phyloP scores from a whole-genome alignment of 2,888 invertebrate species.

The Parochlus steinenii region DNA sequence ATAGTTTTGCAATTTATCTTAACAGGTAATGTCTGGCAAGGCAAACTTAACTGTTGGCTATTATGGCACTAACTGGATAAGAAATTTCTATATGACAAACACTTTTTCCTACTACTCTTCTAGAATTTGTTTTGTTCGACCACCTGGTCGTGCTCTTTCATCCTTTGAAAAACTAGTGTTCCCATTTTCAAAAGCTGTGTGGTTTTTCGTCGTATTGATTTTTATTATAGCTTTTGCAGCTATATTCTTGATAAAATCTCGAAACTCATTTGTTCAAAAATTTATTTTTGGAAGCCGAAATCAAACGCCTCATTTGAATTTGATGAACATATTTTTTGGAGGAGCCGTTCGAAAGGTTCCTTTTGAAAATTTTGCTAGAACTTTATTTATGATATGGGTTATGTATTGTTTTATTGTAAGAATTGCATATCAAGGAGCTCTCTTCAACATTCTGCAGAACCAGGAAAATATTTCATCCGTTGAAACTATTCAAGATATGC shows the following conservation, averaged over 20 bases:
- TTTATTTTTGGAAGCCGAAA: slow-evolving; percentile 13
- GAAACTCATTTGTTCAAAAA: neutral
- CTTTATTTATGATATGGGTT: slow-evolving; percentile 14
- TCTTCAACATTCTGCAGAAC: slow-evolving; percentile 13
- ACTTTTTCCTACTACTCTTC: neutral
- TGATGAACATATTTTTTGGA: slow-evolving; percentile 14
- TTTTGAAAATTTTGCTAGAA: slow-evolving; percentile 14
- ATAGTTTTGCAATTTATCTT: neutral
- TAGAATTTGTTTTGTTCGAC: neutral
- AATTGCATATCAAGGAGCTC: slow-evolving; percentile 14
- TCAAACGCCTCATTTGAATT: slow-evolving; percentile 9
- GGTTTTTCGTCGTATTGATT: slow-evolving; percentile 7
- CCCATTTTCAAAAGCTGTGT: slow-evolving; percentile 11
- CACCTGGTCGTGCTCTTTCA: neutral
- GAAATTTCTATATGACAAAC: neutral
- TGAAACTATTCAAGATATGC: too few species aligned
- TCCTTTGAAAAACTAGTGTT: slow-evolving; percentile 12
- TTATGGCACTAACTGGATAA: neutral
- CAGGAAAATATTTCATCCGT: too few species aligned
- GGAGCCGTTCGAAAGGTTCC: slow-evolving; percentile 7
- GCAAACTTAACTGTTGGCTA: slow-evolving; percentile 11
- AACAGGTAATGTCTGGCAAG: slow-evolving; percentile 10
- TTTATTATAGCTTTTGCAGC: slow-evolving; percentile 5
- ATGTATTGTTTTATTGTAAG: slow-evolving; percentile 12
- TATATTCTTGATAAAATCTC: slow-evolving; percentile 7